Percentiles rank a stretch among this genome's conserved stretches.
phyloP scores from a whole-genome alignment of 1,140 invertebrate species.

The Drosophila pallidifrons region DNA sequence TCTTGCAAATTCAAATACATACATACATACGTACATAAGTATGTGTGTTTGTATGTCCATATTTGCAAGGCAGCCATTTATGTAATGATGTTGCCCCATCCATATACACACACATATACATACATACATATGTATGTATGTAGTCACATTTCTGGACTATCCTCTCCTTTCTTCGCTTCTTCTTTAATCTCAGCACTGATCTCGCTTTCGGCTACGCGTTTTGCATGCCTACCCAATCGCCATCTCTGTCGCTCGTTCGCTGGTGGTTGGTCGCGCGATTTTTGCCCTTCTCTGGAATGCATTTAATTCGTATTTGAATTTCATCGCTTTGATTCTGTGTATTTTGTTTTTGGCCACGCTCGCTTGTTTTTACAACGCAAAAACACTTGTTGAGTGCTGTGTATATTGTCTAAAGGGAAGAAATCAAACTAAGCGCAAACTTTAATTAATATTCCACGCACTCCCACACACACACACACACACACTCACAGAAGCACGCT shows the following conservation, averaged over 20 bases:
- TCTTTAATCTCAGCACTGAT: conserved; percentile 71
- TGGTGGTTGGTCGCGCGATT: not conserved
- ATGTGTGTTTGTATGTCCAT: conserved; percentile 15
- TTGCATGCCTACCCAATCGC: conserved; percentile 63
- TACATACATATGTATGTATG: not conserved
- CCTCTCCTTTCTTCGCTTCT: conserved; percentile 17
- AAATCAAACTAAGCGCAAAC: conserved; percentile 77
- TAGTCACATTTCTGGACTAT: conserved; percentile 9
- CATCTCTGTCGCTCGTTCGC: not conserved
- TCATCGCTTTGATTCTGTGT: conserved; percentile 54
- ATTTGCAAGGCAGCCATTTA: conserved; percentile 59
- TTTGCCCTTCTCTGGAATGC: conserved; percentile 74
- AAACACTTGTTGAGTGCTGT: conserved; percentile 69
- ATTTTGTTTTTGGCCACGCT: conserved; percentile 30
- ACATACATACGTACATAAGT: not conserved
- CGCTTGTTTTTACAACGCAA: conserved; percentile 79
- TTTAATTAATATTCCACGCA: conserved; percentile 80
- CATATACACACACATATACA: conserved; percentile 14
- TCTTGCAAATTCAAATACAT: conserved; percentile 30
- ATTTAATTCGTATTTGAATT: conserved; percentile 79
- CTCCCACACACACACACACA: conserved; percentile 40
- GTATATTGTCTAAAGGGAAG: conserved; percentile 49
- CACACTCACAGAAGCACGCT: conserved; percentile 43
- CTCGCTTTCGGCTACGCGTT: conserved; percentile 64
- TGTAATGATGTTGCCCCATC: conserved; percentile 54